Percentiles rank a stretch among this genome's conserved stretches.
phyloP scores from a whole-genome alignment of 2,113 vertebrate species.

The Nothocercus julius region DNA sequence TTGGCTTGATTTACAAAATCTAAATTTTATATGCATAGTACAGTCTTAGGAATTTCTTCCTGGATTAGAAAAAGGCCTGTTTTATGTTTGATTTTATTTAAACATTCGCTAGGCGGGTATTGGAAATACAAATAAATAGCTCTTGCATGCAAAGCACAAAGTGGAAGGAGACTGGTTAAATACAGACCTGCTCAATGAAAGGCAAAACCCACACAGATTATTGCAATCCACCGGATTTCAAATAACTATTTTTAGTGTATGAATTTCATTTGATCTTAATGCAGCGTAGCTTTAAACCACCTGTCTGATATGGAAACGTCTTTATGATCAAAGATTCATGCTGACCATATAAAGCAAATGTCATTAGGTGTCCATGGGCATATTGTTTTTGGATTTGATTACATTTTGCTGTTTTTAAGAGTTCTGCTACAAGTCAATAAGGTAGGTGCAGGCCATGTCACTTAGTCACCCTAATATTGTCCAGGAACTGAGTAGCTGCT shows the following conservation, averaged over 20 bases:
- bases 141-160: slow-evolving; percentile 29
- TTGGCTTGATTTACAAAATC: slow-evolving; percentile 48
- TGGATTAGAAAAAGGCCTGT: slow-evolving; percentile 21
- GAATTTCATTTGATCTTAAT: background rate
- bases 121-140: slow-evolving; percentile 20
- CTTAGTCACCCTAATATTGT: background rate
- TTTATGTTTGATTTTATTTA: slow-evolving; percentile 31
- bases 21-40: slow-evolving; percentile 10
- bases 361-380: background rate
- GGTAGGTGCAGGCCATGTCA: background rate
- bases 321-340: background rate
- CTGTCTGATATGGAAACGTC: slow-evolving; percentile 4
- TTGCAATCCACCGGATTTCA: background rate
- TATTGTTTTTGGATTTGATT: background rate
- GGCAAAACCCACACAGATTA: background rate
- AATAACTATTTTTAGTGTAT: slow-evolving; percentile 4
- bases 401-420: background rate
- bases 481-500: background rate
- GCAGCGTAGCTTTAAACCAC: slow-evolving; percentile 46
- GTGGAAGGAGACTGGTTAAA: slow-evolving; percentile 28
- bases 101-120: background rate
- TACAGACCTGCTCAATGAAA: slow-evolving; percentile 1
- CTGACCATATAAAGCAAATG: background rate
- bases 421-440: background rate
- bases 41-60: slow-evolving; percentile 25